Evolutionary conservation across 92 coral and sea anemone genomes (phyloP).

Genomic region (Plumapathes pennacea): DNA sequence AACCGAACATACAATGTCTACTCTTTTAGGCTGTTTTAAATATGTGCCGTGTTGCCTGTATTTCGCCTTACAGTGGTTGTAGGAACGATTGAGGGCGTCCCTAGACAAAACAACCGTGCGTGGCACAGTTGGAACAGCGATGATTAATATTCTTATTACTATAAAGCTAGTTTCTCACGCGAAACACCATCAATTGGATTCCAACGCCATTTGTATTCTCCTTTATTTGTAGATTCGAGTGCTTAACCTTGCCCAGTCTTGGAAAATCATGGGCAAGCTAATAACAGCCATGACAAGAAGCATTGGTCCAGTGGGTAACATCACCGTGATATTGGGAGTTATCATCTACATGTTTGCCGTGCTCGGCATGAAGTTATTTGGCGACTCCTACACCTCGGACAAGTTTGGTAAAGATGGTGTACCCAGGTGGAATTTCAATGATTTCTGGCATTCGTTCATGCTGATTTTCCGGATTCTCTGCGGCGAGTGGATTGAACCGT

Average conservation of each 20-base stretch:
- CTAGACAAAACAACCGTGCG: no score
- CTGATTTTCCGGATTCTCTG: conserved; percentile 82
- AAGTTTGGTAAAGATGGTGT: conserved; percentile 67
- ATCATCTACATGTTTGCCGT: conserved; percentile 78
- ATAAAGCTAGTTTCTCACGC: no score
- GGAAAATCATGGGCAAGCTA: conserved; percentile 78
- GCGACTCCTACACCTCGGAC: conserved; percentile 67
- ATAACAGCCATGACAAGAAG: conserved; percentile 74
- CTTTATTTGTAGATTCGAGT: conserved; percentile 51
- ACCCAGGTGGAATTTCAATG: conserved; percentile 83
- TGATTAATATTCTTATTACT: no score
- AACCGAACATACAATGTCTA: no score
- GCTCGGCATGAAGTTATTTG: conserved; percentile 74
- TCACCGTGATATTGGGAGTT: conserved; percentile 71
- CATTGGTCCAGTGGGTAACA: conserved; percentile 75
- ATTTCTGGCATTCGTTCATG: conserved; percentile 78
- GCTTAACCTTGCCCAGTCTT: conserved; percentile 76
- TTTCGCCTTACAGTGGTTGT: no score
- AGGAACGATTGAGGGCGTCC: no score
- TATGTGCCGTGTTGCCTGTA: no score
- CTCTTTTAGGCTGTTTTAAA: no score
- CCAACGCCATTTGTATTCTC: not conserved
- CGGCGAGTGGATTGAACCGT: conserved; percentile 86
- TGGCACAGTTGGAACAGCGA: no score
- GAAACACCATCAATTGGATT: no score